A percentile compares a stretch with the other conserved stretches of the same genome.
Evolutionary conservation across 2,113 vertebrate species (phyloP).

Genomic region (Rhinolophus sinicus): DNA sequence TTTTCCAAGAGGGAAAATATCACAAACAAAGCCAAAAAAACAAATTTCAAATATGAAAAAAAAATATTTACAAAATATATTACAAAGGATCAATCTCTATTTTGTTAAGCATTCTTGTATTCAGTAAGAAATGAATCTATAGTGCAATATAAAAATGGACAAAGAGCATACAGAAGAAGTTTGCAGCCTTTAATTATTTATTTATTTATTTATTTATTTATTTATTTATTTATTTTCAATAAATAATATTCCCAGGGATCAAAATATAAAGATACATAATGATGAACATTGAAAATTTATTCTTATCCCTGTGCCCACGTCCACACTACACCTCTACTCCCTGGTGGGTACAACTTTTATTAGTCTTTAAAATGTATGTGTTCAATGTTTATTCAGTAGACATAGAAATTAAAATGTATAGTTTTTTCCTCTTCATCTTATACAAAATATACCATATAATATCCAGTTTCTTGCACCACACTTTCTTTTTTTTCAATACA

Average conservation of each 20-base stretch:
- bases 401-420: background rate
- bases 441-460: background rate
- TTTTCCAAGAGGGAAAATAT: background rate
- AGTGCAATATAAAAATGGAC: background rate
- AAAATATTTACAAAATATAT: background rate
- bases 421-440: background rate
- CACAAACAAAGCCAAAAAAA: background rate
- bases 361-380: background rate
- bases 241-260: background rate
- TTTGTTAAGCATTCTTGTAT: background rate
- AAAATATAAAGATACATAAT: background rate
- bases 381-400: background rate
- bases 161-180: background rate
- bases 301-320: background rate
- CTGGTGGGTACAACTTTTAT: background rate
- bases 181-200: background rate
- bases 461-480: background rate
- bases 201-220: background rate
- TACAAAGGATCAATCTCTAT: background rate
- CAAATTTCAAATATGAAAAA: background rate
- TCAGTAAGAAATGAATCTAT: background rate
- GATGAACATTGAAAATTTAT: background rate
- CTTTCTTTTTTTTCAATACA: background rate
- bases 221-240: background rate
- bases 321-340: accelerated